Base-by-base conservation (phyloP, 2,797 vertebrate species). In the Pipistrellus pipistrellus region DNA sequence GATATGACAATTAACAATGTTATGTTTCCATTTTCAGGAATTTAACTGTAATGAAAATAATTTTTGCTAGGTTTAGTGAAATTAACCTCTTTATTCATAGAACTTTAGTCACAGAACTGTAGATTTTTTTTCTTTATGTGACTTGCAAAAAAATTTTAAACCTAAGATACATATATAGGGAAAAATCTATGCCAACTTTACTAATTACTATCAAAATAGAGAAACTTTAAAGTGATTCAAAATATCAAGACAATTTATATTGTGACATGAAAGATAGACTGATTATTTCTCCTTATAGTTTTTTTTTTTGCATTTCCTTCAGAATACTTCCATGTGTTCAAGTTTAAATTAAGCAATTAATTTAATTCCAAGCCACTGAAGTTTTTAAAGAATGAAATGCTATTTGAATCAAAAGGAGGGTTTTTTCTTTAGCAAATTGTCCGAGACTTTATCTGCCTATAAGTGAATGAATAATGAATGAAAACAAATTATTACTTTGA, bases 31-130 rank as follows among this genome's bases (percentile, higher is more conserved):
- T 92, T 93, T 85, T 87, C 13, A 94, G 88, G 27, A 90, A 95
- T 93, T 92, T 88, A 83, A 94, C 30, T 64, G 14, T n/a, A 94
- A 91, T 75, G 30, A 88, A 91, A 88, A 78, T 71, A 88, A 82
- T 94, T 80, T 93, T 86, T 85, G 32, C 10, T 96, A 41, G 44
- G 46, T 90, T 94, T 95, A 66, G 69, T 93, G 44, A 95, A 93
- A 95, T 84, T 95, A 84, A 85, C 57, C n/a, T 96, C 27, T 96
- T 94, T 91, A 53, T 81, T 84, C 86, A 93, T 15, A 96, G 76
- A 95, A 75, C 48, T 90, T 80, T 76, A 27, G 38, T 93, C 73
- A 90, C 2, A 95, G 57, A 96, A 93, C 76, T 92, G 96, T 66
- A 80, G 62, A 71, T 57, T 84, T 91, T 59, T 66, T 44, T 35